A percentile compares a stretch with the other conserved stretches of the same genome.
Evolutionary conservation across 2,888 invertebrate species (phyloP).

Genomic region (Furcula furcula): DNA sequence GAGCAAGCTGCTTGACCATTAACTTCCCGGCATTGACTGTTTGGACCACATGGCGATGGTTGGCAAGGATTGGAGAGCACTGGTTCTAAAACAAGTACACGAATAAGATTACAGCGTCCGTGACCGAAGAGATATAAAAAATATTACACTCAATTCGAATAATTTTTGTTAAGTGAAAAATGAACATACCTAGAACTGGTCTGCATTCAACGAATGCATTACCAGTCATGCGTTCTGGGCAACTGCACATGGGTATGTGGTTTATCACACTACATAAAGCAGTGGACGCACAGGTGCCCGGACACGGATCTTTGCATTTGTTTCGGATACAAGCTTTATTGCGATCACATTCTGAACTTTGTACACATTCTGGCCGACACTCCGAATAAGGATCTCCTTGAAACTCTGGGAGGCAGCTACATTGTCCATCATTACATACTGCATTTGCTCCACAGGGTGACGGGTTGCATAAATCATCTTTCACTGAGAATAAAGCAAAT

Average conservation of each 20-base stretch:
- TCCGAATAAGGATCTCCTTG: conserved; percentile 89
- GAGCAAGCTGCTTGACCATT: conserved; percentile 86
- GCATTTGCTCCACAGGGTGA: conserved; percentile 88
- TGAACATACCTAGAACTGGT: conserved; percentile 70
- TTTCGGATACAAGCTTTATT: conserved; percentile 86
- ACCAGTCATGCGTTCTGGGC: conserved; percentile 84
- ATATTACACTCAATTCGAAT: not conserved
- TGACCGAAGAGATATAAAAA: not conserved
- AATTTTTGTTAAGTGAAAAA: conserved; percentile 2
- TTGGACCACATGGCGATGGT: conserved; percentile 84
- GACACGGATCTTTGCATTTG: conserved; percentile 90
- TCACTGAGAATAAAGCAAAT: no score
- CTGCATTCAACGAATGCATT: conserved; percentile 86
- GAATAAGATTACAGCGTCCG: not conserved
- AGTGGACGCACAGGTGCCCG: conserved; percentile 88
- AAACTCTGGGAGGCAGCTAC: conserved; percentile 87
- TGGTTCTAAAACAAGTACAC: conserved; percentile 65
- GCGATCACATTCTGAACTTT: conserved; percentile 87
- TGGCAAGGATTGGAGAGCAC: conserved; percentile 81
- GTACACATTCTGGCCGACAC: conserved; percentile 90
- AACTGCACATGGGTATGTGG: conserved; percentile 83
- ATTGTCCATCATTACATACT: conserved; percentile 85
- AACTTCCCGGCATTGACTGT: conserved; percentile 83
- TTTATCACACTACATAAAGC: conserved; percentile 87
- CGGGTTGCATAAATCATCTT: conserved; percentile 83